Evolutionary conservation across 1,140 invertebrate genomes (phyloP), one percentile per base, ranked within the genome.

Genomic region (Drosophila takahashii): DNA sequence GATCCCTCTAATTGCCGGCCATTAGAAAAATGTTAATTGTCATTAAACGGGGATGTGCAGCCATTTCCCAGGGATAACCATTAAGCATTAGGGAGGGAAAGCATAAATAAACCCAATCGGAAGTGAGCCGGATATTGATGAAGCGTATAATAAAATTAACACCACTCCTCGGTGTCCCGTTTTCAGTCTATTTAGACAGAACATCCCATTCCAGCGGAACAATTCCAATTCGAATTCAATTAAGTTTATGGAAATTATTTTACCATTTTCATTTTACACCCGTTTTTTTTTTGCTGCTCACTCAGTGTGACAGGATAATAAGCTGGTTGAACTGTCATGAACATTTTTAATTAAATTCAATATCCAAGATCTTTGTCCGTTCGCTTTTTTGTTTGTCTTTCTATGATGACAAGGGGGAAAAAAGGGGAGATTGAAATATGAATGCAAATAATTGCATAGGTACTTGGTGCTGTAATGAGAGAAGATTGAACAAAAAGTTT

Each of bases 1-100:
- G 34, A 73, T 61, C 65, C 37, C 64, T 70, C 74, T 89, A 89
- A 89, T 89, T 89, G 85, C 70, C 47, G 64, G 53, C 64, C 67
- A 84, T 90, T 89, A 77, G 77, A 87, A 87, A 79, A 84, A 84
- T 80, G 79, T 77, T 89, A 89, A 89, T 89, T 89, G 84, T 74
- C 73, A 89, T 89, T 87, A 72, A 42, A 41, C 15, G 27, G 39
- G 54, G 26, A 27, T 16, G 39, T 9, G 9, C 8, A 34, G 6
- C 10, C 6, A 57, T 32, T 61, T 22, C 4, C 3, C 18, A 52
- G 26, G 37, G 44, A 64, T 51, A 50, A 48, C 42, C 50, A 48
- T 53, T 22, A 22, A 7, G 4, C 27, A 29, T 29, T 42, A 22
- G 44, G 29, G 18, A 27, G 18, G 27, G 51, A 27, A 37, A 11